A percentile compares a stretch with the other conserved stretches of the same genome.
phyloP scores from a whole-genome alignment of 2,113 vertebrate species.

The Gnathonemus echidnorhynchus region DNA sequence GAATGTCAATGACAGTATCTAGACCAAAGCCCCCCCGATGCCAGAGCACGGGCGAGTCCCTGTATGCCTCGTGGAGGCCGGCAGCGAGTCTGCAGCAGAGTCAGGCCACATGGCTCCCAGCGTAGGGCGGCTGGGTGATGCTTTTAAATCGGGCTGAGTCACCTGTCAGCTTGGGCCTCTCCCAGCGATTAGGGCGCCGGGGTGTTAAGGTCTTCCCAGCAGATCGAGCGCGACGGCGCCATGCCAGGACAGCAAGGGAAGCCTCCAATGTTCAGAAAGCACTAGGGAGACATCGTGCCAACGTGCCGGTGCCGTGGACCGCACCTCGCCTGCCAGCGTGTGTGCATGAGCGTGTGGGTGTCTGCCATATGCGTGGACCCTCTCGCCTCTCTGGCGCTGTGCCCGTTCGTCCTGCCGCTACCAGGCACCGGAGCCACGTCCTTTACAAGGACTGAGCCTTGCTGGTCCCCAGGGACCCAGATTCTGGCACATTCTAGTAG shows the following conservation, averaged over 20 bases:
- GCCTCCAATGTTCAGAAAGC: background rate
- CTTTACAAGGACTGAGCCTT: background rate
- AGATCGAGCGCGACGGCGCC: background rate
- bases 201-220: background rate
- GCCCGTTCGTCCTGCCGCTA: background rate
- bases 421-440: background rate
- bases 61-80: background rate
- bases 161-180: background rate
- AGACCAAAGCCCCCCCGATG: background rate
- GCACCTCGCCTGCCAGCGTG: background rate
- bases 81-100: background rate
- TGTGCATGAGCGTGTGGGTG: background rate
- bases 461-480: background rate
- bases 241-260: background rate
- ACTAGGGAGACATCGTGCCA: background rate
- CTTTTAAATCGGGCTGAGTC: background rate
- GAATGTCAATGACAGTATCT: background rate
- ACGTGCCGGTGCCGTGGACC: background rate
- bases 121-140: background rate
- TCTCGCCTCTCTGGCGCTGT: background rate
- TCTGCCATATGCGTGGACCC: background rate
- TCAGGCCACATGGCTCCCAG: background rate
- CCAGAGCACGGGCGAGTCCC: background rate
- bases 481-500: background rate
- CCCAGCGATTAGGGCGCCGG: background rate